phyloP scores from a whole-genome alignment of 2,888 invertebrate genomes.

The Ectemnius continuus region DNA sequence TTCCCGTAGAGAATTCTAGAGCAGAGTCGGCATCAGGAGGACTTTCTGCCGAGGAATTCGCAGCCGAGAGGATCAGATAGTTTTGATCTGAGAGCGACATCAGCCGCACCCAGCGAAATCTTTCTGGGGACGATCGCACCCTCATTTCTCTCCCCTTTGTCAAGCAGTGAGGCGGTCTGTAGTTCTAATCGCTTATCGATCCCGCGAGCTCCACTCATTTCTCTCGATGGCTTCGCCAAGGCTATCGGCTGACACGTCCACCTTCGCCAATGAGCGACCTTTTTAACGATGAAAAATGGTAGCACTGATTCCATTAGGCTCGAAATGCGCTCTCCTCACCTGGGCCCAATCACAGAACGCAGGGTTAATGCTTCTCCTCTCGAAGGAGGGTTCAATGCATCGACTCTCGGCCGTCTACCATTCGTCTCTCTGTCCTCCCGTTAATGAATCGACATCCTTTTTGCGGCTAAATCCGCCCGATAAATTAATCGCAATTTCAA shows the following conservation, averaged over 20 bases:
- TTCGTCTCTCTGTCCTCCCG: conserved; percentile 10
- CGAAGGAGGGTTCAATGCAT: conserved; percentile 5
- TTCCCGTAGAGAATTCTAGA: not conserved
- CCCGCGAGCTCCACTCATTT: conserved; percentile 28
- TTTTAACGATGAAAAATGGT: conserved; percentile 26
- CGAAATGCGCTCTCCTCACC: not conserved
- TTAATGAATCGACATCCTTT: conserved; percentile 36
- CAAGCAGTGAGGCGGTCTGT: conserved; percentile 18
- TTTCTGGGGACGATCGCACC: conserved; percentile 3
- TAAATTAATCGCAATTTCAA: conserved; percentile 21
- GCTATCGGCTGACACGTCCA: conserved; percentile 29
- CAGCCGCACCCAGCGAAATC: conserved; percentile 48
- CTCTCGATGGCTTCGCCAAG: conserved; percentile 28
- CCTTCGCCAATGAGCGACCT: conserved; percentile 15
- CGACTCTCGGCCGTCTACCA: conserved; percentile 12
- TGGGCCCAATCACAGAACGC: no score
- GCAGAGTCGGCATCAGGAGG: no score
- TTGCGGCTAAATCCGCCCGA: conserved; percentile 7
- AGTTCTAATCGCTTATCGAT: conserved; percentile 55
- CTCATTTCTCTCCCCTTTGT: conserved; percentile 18
- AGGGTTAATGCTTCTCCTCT: no score
- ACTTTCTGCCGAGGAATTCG: conserved; percentile 10
- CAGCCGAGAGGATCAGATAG: conserved; percentile 7
- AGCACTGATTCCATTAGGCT: conserved; percentile 21
- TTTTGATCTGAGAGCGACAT: conserved; percentile 16